These are phyloP conservation scores for Sebastes steindachneri DNA, from an alignment of 2,797 vertebrate species.

Conservation along the genomic window DNA sequence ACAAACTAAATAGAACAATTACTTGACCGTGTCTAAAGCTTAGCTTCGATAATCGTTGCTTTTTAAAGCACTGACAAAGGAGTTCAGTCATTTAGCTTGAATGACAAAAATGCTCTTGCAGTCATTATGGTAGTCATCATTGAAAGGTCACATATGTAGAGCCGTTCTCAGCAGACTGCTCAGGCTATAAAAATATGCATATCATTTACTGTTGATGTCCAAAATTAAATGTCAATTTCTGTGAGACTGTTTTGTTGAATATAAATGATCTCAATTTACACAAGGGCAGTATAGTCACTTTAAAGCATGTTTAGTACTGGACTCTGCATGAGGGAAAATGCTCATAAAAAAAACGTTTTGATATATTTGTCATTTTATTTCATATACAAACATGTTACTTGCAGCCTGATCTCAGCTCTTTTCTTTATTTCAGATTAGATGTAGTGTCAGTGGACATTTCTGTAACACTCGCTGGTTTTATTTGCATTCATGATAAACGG, in stretches of 20 bases:
- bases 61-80: neutral
- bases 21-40: neutral
- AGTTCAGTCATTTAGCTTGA: neutral
- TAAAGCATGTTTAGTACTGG: neutral
- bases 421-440: neutral
- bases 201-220: neutral
- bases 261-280: neutral
- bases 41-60: neutral
- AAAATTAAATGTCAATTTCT: neutral
- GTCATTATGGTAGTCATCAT: neutral
- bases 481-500: neutral
- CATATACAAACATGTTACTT: neutral
- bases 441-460: neutral
- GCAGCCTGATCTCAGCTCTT: neutral
- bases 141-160: neutral
- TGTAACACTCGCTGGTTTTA: neutral
- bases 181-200: neutral
- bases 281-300: neutral
- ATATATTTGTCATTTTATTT: neutral
- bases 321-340: neutral
- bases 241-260: neutral
- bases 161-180: too few species aligned
- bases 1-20: neutral
- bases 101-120: neutral
- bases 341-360: neutral